Base-by-base conservation (phyloP, 2,113 vertebrate genomes). In the Maylandia zebra region DNA sequence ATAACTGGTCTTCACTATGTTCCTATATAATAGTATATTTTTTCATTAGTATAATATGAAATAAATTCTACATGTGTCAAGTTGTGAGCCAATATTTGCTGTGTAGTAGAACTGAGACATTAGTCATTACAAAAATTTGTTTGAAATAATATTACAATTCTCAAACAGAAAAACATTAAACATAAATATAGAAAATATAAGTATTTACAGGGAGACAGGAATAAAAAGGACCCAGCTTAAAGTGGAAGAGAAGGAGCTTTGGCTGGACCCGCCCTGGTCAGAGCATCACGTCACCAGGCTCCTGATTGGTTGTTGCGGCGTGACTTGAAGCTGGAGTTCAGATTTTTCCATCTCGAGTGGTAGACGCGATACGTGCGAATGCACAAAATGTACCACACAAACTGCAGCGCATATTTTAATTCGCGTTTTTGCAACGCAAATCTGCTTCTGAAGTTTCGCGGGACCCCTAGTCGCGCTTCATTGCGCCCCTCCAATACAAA, bases 311-410 rank as follows among this genome's bases (percentile, higher is more conserved):
- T 56, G 53, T 7, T 7, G 11, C 3, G 22, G 53, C 2, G 11
- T 3, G 0, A 56, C 53, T 24, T 56, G 22, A 56, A 56, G 53
- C 0, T 55, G n/a, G 53, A 55, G 53, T 55, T 24, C 53, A 24
- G 53, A 55, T 55, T 24, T 55, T 55, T 55, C 53, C 3, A 3
- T 7, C n/a, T 55, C 3, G 1, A 55, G 52, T 11, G n/a, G 52
- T 55, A 55, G 52, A 53, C 3, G 3, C n/a, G n/a, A 55, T 11
- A 55, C n/a, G 0, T 1, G n/a, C 53, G 0, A 55, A 55, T 24
- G 53, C 10, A 55, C n/a, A 55, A 22, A 55, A 22, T 55, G 10
- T n/a, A 12, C 10, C 53, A 24, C 10, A 55, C 10, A 55, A 55
- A 55, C n/a, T 24, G n/a, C 53, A 55, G n/a, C 1, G 1, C 5